A percentile compares a stretch with the other conserved stretches of the same genome.
Evolutionary conservation across 2,888 invertebrate species (phyloP).

Genomic region (Lasioglossum lativentre): DNA sequence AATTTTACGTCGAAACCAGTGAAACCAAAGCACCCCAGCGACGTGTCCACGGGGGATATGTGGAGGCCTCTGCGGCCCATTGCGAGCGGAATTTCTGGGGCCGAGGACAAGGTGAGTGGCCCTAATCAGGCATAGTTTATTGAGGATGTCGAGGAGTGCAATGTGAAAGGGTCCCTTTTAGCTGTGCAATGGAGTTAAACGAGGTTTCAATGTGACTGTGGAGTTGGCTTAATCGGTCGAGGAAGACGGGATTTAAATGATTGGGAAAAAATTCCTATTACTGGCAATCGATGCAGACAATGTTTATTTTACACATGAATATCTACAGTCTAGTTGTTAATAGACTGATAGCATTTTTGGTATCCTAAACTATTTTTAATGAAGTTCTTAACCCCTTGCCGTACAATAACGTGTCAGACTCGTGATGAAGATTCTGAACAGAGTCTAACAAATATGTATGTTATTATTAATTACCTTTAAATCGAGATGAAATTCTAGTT

Average conservation of each 20-base stretch:
- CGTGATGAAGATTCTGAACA: too few species aligned
- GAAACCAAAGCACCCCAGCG: constrained; percentile 84
- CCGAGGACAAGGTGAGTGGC: constrained; percentile 85
- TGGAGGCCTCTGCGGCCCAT: constrained; percentile 90
- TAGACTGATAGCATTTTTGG: not conserved
- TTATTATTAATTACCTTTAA: too few species aligned
- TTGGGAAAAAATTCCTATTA: not conserved
- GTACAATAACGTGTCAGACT: too few species aligned
- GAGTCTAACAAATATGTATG: too few species aligned
- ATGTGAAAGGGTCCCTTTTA: not conserved
- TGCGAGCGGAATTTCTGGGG: constrained; percentile 88
- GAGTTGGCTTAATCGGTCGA: not conserved
- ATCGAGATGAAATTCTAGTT: too few species aligned
- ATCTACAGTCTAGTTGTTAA: not conserved
- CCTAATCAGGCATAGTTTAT: not conserved
- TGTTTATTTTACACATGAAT: not conserved
- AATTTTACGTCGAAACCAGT: constrained; percentile 88
- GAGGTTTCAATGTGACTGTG: not conserved
- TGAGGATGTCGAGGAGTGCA: not conserved
- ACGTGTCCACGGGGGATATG: constrained; percentile 89
- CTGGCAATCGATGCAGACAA: not conserved
- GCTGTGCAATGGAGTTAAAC: not conserved
- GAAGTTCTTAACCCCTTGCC: too few species aligned
- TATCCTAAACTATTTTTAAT: not conserved
- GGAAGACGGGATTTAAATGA: not conserved